Percentiles rank a stretch among this genome's conserved stretches.
phyloP scores from a whole-genome alignment of 2,888 invertebrate genomes.

The Leucophenga maculata region DNA sequence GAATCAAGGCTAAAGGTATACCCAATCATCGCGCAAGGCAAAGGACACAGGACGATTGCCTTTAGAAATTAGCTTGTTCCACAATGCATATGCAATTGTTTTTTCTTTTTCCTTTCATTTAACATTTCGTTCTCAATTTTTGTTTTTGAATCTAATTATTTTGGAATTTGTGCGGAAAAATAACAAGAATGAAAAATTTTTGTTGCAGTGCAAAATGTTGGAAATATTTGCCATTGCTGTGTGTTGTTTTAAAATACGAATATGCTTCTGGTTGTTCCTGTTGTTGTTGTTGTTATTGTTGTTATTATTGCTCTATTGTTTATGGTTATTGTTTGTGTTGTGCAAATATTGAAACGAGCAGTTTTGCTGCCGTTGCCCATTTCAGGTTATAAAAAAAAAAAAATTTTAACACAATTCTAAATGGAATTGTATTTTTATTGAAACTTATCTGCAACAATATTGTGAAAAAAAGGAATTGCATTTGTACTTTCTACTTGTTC shows the following conservation, averaged over 20 bases:
- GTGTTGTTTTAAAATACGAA: neutral
- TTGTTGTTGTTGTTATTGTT: constrained; percentile 23
- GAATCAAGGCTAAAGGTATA: neutral
- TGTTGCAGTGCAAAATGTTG: neutral
- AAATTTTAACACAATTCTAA: too few relatives aligned
- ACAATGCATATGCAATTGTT: neutral
- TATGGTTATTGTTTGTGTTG: constrained; percentile 6
- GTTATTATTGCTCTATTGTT: constrained; percentile 25
- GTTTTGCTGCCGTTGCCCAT: neutral
- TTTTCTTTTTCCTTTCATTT: neutral
- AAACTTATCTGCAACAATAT: too few relatives aligned
- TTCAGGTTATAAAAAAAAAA: too few relatives aligned
- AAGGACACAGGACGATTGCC: neutral
- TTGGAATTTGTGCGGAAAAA: constrained; percentile 2
- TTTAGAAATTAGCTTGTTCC: neutral
- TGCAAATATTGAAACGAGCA: constrained; percentile 1
- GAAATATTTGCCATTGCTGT: constrained; percentile 29
- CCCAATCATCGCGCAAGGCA: neutral
- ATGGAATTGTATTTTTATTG: too few relatives aligned
- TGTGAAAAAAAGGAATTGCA: too few relatives aligned
- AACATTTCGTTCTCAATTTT: neutral
- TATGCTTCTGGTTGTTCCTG: neutral
- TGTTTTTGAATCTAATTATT: constrained; percentile 16
- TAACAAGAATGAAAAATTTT: constrained; percentile 1
- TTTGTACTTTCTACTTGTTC: too few relatives aligned